Conservation (phyloP, 2,888 invertebrate species). For the Boloria selene region DNA sequence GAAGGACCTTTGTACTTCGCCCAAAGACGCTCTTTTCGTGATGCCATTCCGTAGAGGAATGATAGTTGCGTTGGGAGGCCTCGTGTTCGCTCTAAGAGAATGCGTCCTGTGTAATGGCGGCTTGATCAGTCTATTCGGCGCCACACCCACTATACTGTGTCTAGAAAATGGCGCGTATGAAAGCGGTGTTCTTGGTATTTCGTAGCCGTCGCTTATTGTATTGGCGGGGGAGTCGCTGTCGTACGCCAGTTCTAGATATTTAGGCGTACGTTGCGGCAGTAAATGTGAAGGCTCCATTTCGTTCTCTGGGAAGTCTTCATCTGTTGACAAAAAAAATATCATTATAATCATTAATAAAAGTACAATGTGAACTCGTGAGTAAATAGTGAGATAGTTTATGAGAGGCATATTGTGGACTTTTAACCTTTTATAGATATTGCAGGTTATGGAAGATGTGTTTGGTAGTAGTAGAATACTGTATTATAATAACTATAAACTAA, state of each 20-base stretch:
- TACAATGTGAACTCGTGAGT: not conserved
- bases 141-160: conserved; percentile 73
- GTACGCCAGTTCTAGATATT: conserved; percentile 86
- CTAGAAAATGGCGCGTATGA: conserved; percentile 59
- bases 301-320: conserved; percentile 68
- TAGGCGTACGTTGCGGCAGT: conserved; percentile 74
- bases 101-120: conserved; percentile 63
- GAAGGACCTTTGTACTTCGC: conserved; percentile 50
- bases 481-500: too few species aligned
- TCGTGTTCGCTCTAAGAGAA: conserved; percentile 58
- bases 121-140: conserved; percentile 64
- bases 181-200: conserved; percentile 79
- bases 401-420: too few species aligned
- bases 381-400: not conserved
- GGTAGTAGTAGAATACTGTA: too few species aligned
- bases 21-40: conserved; percentile 65
- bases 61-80: conserved; percentile 73
- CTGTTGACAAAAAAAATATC: conserved; percentile 47
- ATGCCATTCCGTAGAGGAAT: conserved; percentile 67
- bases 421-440: too few species aligned
- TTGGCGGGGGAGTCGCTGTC: conserved; percentile 76
- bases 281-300: conserved; percentile 72
- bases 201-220: conserved; percentile 82
- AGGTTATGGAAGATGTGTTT: too few species aligned
- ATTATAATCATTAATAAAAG: not conserved